Evolutionary conservation across 1,140 invertebrate species (phyloP), one percentile per base, ranked within the genome.

Genomic region (Neuroterus valhalla): DNA sequence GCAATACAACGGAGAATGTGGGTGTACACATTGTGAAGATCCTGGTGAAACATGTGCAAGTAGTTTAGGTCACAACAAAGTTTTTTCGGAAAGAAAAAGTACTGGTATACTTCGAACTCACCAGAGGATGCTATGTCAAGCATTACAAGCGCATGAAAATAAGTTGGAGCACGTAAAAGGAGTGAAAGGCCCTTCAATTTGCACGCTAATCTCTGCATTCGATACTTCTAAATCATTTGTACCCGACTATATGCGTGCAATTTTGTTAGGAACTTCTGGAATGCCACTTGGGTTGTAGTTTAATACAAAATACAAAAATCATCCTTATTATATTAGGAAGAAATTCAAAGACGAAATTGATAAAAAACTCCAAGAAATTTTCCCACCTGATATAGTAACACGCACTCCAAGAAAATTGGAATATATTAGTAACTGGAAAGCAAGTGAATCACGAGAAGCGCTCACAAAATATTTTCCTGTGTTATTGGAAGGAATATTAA

Each of bases 231-330:
- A 10, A 26, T 62, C 52, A 46, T 75, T 71, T 48, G 69, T 75
- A 12, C 74, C 55, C 11, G 74, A 75, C 55, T 75, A 75, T 19
- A 68, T 75, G 48, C 74, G 76, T 43, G 71, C 62, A 23, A 66
- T 76, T 19, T n/a, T 71, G 23, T 15, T 70, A 2, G 74, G 77
- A 11, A 66, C 74, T 19, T 42, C 68, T 4, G 10, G 14, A 43
- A 72, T 76, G 67, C n/a, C 75, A 3, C 43, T 74, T 12, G 19
- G 15, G 19, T 43, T 74, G 3, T 76, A 69, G 74, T 71, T 50
- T 44, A 42, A 73, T 69, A 11, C 15, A 1, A 26, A 42, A 26
- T 66, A 78, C 67, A 68, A 72, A 38, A 15, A 31, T 21, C 12
- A 46, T 2, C 43, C 21, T 1, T 78, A 66, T 68, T 78, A 71